These are phyloP conservation scores for Mesaphorura yosii DNA, from an alignment of 1,140 invertebrate species.

Conservation along the genomic window DNA sequence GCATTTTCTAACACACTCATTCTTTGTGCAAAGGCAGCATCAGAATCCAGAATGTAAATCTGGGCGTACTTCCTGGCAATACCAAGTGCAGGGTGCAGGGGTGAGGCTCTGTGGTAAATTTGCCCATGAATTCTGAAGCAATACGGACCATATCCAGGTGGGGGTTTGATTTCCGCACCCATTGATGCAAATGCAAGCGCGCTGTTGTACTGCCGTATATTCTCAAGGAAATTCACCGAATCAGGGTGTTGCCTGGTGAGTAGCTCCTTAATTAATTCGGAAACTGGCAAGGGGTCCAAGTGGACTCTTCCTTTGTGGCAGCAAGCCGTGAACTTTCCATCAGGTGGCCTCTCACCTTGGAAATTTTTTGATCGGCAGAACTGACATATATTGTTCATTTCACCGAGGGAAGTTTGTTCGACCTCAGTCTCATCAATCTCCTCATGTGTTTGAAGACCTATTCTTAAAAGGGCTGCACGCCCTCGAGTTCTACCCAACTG, in stretches of 20 bases:
- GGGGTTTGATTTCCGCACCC: slow-evolving; percentile 19
- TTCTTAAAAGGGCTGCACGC: too few species aligned
- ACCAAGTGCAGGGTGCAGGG: slow-evolving; percentile 6
- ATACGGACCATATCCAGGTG: slow-evolving; percentile 16
- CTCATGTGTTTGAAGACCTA: not conserved
- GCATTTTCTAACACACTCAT: slow-evolving; percentile 6
- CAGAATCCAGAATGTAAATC: slow-evolving; percentile 28
- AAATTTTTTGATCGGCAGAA: not conserved
- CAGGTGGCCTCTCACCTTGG: not conserved
- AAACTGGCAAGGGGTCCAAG: not conserved
- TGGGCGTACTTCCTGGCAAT: slow-evolving; percentile 25
- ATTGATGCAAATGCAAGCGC: slow-evolving; percentile 33
- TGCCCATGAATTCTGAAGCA: slow-evolving; percentile 34
- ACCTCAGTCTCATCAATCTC: not conserved
- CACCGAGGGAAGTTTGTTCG: not conserved
- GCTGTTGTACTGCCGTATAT: slow-evolving; percentile 33
- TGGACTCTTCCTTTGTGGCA: slow-evolving; percentile 12
- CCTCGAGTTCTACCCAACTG: too few species aligned
- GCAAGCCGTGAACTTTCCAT: not conserved
- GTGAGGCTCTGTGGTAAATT: slow-evolving; percentile 32
- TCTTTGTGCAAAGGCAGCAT: slow-evolving; percentile 6
- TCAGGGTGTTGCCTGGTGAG: slow-evolving; percentile 7
- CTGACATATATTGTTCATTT: not conserved
- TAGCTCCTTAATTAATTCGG: not conserved
- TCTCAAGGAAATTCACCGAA: slow-evolving; percentile 20